Evolutionary conservation across 2,113 vertebrate species (phyloP).

Genomic region (western clawed frog (Xenopus tropicalis)): UCB_Xtro_10.0 CM004452.2:18652501-18653000

Average conservation of each 20-base stretch:
- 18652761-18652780: constrained; percentile 21
- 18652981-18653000: not conserved
- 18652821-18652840: not conserved
- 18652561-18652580: no score
- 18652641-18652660: no score
- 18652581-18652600: no score
- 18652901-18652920: constrained; percentile 3
- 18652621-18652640: no score
- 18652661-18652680: no score
- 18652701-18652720: no score
- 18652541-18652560: no score
- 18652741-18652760: constrained; percentile 31
- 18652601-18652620: no score
- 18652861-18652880: not conserved
- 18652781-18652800: constrained; percentile 5
- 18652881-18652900: not conserved
- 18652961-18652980: constrained; percentile 20
- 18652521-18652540: no score
- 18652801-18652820: not conserved
- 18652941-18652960: not conserved
- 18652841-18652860: constrained; percentile 17
- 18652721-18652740: constrained; percentile 23
- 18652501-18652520: no score
- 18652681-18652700: no score
- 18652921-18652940: not conserved